Percentiles rank a stretch among this genome's conserved stretches.
Conservation (phyloP, 2,113 vertebrate genomes). For the Crotalus viridis region DNA sequence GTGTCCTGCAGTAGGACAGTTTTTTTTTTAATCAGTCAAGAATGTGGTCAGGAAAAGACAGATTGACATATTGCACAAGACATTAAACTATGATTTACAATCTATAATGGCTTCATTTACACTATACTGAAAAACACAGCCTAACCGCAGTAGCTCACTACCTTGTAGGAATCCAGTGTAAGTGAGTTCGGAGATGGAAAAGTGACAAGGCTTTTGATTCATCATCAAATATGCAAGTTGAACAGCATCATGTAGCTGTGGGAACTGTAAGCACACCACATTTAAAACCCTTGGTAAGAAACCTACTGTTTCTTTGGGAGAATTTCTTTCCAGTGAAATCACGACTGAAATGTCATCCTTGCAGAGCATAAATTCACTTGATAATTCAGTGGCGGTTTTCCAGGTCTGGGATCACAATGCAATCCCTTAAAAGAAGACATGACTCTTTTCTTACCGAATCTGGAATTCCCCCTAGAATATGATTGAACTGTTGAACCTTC, state of each 20-base stretch:
- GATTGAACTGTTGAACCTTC: constrained; percentile 1
- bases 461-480: background rate
- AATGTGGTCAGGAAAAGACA: background rate
- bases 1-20: background rate
- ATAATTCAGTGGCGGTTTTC: background rate
- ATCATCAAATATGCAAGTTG: background rate
- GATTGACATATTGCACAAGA: background rate
- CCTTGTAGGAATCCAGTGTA: background rate
- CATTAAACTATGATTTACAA: background rate
- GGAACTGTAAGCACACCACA: background rate
- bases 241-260: background rate
- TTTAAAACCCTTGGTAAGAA: background rate
- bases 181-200: background rate
- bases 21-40: background rate
- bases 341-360: background rate
- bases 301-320: background rate
- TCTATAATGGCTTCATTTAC: background rate
- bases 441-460: background rate
- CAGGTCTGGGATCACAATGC: background rate
- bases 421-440: background rate
- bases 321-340: background rate
- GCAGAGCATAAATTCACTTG: background rate
- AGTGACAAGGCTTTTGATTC: background rate
- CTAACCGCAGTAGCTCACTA: background rate
- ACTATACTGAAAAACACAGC: background rate